Conservation (phyloP, 2,113 vertebrate genomes). For the Sphyrna mokarran region DNA sequence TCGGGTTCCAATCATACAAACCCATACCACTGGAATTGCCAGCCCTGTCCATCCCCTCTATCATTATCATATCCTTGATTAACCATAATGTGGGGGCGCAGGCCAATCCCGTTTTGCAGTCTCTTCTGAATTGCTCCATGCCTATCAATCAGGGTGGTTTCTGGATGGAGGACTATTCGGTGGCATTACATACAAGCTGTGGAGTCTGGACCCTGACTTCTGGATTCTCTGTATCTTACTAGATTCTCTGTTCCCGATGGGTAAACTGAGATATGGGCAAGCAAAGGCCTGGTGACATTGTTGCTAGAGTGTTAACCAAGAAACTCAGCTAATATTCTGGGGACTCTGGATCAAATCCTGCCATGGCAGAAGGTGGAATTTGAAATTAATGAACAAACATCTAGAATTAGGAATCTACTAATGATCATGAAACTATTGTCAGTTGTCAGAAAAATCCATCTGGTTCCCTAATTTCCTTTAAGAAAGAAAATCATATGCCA, state of each 20-base stretch:
- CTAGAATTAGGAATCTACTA: no score
- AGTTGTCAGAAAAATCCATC: no score
- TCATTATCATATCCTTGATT: not conserved
- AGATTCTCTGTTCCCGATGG: not conserved
- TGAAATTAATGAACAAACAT: no score
- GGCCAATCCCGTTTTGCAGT: not conserved
- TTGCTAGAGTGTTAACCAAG: no score
- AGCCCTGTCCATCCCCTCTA: not conserved
- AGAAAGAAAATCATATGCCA: no score
- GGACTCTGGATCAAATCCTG: no score
- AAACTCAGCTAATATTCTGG: no score
- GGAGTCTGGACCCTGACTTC: not conserved
- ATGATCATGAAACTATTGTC: no score
- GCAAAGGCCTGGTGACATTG: no score
- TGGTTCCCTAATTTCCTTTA: no score
- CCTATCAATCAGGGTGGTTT: not conserved
- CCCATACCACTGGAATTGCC: not conserved
- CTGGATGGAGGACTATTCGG: not conserved
- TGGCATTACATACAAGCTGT: not conserved
- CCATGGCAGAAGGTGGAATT: no score
- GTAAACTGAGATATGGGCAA: no score
- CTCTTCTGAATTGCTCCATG: not conserved
- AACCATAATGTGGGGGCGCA: not conserved
- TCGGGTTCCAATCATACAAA: not conserved
- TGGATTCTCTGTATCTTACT: not conserved